Evolutionary conservation across 2,113 vertebrate genomes (phyloP).

Genomic region (Seriola dumerili): DNA sequence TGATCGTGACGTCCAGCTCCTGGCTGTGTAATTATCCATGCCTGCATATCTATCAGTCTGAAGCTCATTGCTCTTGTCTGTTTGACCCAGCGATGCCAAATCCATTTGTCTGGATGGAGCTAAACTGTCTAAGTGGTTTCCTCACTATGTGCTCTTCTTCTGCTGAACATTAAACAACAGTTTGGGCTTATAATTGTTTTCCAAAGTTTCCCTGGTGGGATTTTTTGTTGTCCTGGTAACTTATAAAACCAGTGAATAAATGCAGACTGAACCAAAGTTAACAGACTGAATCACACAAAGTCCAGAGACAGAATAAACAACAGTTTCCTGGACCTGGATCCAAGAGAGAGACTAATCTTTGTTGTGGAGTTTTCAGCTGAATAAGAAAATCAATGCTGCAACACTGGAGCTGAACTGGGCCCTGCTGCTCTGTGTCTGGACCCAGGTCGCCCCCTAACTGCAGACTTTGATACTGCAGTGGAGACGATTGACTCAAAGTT

Average conservation of each 20-base stretch:
- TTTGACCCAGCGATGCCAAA: constrained; percentile 41
- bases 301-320: background rate
- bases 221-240: too few relatives aligned
- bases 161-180: too few relatives aligned
- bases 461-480: constrained; percentile 33
- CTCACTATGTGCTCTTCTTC: background rate
- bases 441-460: constrained; percentile 60
- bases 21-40: constrained; percentile 25
- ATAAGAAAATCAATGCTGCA: constrained; percentile 5
- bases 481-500: background rate
- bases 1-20: constrained; percentile 6
- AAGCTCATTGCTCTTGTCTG: constrained; percentile 22
- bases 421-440: constrained; percentile 18
- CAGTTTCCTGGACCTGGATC: background rate
- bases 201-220: background rate
- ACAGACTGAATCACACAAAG: background rate
- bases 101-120: constrained; percentile 22
- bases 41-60: constrained; percentile 15
- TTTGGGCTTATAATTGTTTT: background rate
- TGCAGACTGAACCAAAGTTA: background rate
- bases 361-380: constrained; percentile 30
- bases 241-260: too few relatives aligned
- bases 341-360: background rate
- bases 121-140: background rate
- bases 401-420: background rate